Conservation (phyloP, 2,888 invertebrate genomes). For the Coleophora deauratella region DNA sequence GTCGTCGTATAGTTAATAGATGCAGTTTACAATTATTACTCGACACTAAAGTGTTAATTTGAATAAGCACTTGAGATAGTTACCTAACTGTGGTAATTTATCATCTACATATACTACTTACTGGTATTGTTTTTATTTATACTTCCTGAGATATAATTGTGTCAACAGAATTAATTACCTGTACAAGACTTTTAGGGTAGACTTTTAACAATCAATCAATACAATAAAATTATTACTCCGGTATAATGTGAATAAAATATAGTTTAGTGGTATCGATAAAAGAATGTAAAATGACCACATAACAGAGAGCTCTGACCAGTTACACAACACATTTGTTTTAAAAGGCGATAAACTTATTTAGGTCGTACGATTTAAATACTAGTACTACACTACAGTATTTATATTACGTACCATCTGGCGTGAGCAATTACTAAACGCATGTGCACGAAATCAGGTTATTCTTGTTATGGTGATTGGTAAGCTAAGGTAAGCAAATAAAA, state of each 20-base stretch:
- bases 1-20: not conserved
- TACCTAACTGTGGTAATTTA: constrained; percentile 23
- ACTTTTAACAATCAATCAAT: too few species aligned
- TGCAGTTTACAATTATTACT: constrained; percentile 14
- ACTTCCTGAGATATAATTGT: too few species aligned
- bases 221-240: too few species aligned
- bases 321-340: not conserved
- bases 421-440: not conserved
- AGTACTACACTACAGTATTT: not conserved
- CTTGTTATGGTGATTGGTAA: constrained; percentile 18
- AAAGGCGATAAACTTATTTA: not conserved
- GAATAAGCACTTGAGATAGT: constrained; percentile 42
- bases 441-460: constrained; percentile 15
- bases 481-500: constrained; percentile 15
- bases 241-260: too few species aligned
- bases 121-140: too few species aligned
- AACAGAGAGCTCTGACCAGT: too few species aligned
- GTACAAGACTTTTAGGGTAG: too few species aligned
- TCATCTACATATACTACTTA: constrained; percentile 2
- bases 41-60: constrained; percentile 35
- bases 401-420: too few species aligned
- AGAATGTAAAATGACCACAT: too few species aligned
- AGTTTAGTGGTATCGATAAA: too few species aligned
- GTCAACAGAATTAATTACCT: too few species aligned
- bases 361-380: not conserved